Evolutionary conservation across 1,140 invertebrate species (phyloP), one percentile per base, ranked within the genome.

Genomic region (Chironomus striatipennis): DNA sequence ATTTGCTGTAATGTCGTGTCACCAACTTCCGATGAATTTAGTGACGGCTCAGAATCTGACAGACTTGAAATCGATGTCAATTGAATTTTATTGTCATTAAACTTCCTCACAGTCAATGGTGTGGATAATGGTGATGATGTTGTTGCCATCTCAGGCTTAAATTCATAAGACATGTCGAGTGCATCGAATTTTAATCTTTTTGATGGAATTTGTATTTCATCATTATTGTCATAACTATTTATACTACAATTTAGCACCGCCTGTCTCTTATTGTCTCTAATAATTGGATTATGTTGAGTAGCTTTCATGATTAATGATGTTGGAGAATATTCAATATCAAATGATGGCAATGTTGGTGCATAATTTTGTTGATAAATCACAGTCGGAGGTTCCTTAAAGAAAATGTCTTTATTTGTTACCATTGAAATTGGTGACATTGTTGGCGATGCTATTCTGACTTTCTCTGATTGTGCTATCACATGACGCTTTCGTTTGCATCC

Each of bases 281-380:
- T 34, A 34, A 34, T 34, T 34, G 24, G 24, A 34, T 34, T 34
- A 34, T 34, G 24, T 34, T 34, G 24, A 34, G 24, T 5, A 2
- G 47, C 47, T 57, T 57, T 57, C 47, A 57, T 57, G 24, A 34
- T 34, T 34, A 34, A 34, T 34, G 24, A 34, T 57, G n/a, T 12
- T 57, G 65, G 65, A 9, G 65, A 70, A 70, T 70, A 70, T 70
- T 70, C 65, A 6, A 70, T 21, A 20, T 70, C 65, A 70, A 70
- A 70, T 20, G 65, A 70, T 70, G 65, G 65, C 20, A 70, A 20
- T 18, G 65, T 70, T 70, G 65, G 65, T 8, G 65, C 65, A 70
- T 20, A 70, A 70, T 20, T 70, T 70, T 15, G 65, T 20, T 70
- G 65, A 20, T 9, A 20, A 5, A 20, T 70, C 10, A 9, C 64